Conservation (phyloP, 2,797 vertebrate genomes). For the Syngnathus acus region DNA sequence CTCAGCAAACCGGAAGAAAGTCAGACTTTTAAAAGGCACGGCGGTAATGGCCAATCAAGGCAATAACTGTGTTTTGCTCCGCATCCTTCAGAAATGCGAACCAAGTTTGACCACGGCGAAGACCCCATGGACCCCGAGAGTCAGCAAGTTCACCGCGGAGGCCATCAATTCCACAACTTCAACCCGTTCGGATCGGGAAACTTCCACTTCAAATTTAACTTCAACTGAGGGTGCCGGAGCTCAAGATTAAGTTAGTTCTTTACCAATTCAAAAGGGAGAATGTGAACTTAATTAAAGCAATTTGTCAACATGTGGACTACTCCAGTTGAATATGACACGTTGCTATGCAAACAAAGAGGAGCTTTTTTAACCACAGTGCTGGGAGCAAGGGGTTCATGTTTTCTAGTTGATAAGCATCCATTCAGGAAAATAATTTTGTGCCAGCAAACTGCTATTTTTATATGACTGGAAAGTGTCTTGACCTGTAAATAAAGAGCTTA, state of each 20-base stretch:
- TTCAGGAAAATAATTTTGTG: conserved; percentile 53
- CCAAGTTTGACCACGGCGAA: conserved; percentile 90
- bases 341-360: conserved; percentile 39
- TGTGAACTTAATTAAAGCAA: neutral
- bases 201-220: conserved; percentile 94
- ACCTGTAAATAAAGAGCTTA: conserved; percentile 73
- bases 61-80: neutral
- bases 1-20: too few relatives aligned
- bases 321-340: conserved; percentile 27
- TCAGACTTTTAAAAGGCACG: too few relatives aligned
- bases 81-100: conserved; percentile 80
- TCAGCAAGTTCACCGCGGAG: conserved; percentile 80
- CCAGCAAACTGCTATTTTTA: conserved; percentile 68
- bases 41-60: too few relatives aligned
- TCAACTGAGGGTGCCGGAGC: conserved; percentile 68
- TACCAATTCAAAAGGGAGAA: conserved; percentile 35
- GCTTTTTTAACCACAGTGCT: conserved; percentile 2
- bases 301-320: conserved; percentile 10
- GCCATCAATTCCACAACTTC: conserved; percentile 81
- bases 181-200: conserved; percentile 94
- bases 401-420: conserved; percentile 34
- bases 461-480: conserved; percentile 60
- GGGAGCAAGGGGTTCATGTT: conserved; percentile 19
- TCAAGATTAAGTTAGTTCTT: conserved; percentile 18
- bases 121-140: conserved; percentile 93